Percentiles rank a stretch among this genome's conserved stretches.
These are phyloP conservation scores for Dasypus novemcinctus DNA, from an alignment of 2,113 vertebrate species.

Conservation along the genomic window DNA sequence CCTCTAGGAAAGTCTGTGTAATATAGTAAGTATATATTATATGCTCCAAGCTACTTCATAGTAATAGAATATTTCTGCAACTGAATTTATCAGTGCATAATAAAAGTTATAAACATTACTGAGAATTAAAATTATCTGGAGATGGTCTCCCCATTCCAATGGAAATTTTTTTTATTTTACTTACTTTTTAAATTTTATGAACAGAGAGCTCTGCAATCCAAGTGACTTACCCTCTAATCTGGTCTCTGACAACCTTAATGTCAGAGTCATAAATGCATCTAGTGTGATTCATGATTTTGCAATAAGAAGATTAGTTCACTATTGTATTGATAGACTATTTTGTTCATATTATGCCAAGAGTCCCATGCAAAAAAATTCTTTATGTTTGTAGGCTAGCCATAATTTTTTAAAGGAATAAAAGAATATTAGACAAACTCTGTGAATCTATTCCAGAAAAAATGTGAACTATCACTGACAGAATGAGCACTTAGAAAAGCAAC, in stretches of 20 bases:
- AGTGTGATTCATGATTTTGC: not conserved
- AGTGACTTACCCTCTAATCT: not conserved
- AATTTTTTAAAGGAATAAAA: slow-evolving; percentile 1
- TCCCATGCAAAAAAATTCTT: not conserved
- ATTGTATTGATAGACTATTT: not conserved
- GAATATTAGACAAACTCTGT: not conserved
- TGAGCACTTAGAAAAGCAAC: not conserved
- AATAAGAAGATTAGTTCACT: not conserved
- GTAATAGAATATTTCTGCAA: slow-evolving; percentile 17
- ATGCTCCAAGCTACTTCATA: slow-evolving; percentile 23
- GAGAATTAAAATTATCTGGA: slow-evolving; percentile 37
- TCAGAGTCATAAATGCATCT: not conserved
- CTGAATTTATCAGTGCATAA: not conserved
- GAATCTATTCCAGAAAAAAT: not conserved
- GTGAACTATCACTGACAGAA: not conserved
- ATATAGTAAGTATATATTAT: not conserved
- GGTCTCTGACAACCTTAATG: not conserved
- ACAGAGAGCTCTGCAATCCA: not conserved
- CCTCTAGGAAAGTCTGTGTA: slow-evolving; percentile 10
- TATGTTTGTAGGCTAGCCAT: not conserved
- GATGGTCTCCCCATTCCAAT: not conserved
- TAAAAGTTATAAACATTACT: slow-evolving; percentile 16
- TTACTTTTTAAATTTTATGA: slow-evolving; percentile 38
- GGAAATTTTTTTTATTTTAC: not conserved
- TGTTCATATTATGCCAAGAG: not conserved